Percentiles rank a stretch among this genome's conserved stretches.
phyloP scores from a whole-genome alignment of 1,140 invertebrate genomes.

The Zeugodacus cucurbitae region DNA sequence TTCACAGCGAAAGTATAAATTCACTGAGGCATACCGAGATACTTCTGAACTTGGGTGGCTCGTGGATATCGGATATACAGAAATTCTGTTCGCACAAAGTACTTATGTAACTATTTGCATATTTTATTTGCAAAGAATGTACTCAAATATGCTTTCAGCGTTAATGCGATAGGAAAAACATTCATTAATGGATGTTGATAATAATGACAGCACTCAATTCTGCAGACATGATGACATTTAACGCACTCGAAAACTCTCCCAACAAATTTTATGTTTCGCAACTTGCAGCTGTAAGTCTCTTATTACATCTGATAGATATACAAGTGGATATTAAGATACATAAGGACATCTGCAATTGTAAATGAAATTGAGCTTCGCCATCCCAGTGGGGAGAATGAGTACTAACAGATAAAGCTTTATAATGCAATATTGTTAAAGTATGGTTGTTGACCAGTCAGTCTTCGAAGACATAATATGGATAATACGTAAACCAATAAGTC shows the following conservation, averaged over 20 bases:
- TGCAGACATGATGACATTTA: neutral
- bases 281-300: neutral
- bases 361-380: neutral
- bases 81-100: no score
- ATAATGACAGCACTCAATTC: neutral
- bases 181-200: neutral
- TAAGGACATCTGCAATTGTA: no score
- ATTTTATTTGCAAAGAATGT: neutral
- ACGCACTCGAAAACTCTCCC: neutral
- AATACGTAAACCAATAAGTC: no score
- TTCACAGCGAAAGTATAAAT: no score
- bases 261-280: neutral
- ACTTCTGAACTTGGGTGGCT: no score
- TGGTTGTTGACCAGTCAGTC: no score
- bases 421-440: no score
- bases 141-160: neutral
- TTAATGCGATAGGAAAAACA: neutral
- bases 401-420: fast-evolving
- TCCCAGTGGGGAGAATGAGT: neutral
- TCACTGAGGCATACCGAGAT: no score
- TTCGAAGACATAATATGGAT: no score
- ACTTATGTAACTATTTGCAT: no score
- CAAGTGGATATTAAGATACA: no score
- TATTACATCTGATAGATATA: neutral
- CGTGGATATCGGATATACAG: no score